Base-by-base conservation (phyloP, 2,888 invertebrate genomes). In the Conomelus anceps region DNA sequence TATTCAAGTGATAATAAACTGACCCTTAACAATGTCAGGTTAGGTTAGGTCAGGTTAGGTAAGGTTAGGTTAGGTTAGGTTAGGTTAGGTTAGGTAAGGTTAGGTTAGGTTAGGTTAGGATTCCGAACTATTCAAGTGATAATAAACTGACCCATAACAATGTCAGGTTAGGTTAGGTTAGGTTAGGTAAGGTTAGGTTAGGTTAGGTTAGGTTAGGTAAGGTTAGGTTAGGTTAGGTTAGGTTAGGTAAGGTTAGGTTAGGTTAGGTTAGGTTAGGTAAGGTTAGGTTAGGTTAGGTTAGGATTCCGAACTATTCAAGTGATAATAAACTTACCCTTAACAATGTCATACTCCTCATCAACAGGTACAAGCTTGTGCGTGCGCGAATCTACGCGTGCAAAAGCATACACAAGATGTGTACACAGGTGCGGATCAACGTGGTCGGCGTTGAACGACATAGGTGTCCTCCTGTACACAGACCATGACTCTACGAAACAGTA, bases 401-500 rank as follows among this genome's bases (percentile, higher is more conserved):
- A 96, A 0, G 96, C 95, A 92, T 97, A 97, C 90, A 97, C 95
- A 0, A 97, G 93, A 92, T 97, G 97, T 1, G 96, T 96, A 93
- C 97, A 97, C 41, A 94, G 94, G 91, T 95, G 94, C 3, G 94
- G 94, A 22, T 96, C 96, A 86, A 96, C 93, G 88, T 96, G 94
- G 23, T 95, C 94, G 0, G 96, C 94, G 0, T 94, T 94, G 92
- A 97, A 96, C 0, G 95, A 94, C 89, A 96, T 94, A 0, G 96
- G 96, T 29, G 96, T 95, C 85, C 94, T 94, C 87, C 96, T 94
- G 92, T 96, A 96, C 3, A 95, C 95, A 3, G 96, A 95, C 93
- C 94, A 95, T 0, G 96, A 95, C 92, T 96, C 95, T 90, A 96
- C 93, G 92, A 96, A 96, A 92, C 97, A 97, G 0, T 96, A 95